phyloP scores from a whole-genome alignment of 1,140 invertebrate genomes.

The Choristoneura fumiferana region DNA sequence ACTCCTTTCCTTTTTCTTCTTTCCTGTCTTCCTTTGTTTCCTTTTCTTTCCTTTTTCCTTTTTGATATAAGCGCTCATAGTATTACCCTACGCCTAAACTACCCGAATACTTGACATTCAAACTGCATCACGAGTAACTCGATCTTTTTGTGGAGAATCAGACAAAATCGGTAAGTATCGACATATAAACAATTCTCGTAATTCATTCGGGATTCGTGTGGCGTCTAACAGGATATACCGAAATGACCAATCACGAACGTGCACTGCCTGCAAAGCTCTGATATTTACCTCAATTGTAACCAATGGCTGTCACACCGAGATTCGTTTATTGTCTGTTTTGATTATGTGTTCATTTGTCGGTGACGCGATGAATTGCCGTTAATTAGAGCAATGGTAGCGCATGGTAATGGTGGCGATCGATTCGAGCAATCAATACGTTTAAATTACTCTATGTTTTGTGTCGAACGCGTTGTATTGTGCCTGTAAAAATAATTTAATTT shows the following conservation, averaged over 20 bases:
- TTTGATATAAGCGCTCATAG: too few species aligned
- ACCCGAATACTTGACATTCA: not conserved
- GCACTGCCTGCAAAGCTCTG: constrained; percentile 40
- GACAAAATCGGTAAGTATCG: constrained; percentile 38
- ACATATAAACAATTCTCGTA: constrained; percentile 55
- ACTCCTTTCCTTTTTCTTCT: too few species aligned
- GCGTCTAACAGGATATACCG: constrained; percentile 65
- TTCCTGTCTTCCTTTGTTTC: too few species aligned
- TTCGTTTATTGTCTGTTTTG: not conserved
- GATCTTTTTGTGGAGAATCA: constrained; percentile 30
- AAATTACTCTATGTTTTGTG: not conserved
- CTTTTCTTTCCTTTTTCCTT: too few species aligned
- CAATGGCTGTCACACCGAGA: constrained; percentile 35
- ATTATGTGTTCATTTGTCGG: not conserved
- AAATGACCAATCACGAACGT: constrained; percentile 71
- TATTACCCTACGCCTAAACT: not conserved
- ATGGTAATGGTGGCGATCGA: not conserved
- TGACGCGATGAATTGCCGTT: too few species aligned
- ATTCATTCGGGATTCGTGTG: constrained; percentile 55
- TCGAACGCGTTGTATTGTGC: not conserved
- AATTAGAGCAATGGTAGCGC: too few species aligned
- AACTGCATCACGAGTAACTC: constrained; percentile 21
- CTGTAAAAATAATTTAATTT: constrained; percentile 21
- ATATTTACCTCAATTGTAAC: constrained; percentile 40
- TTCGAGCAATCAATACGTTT: too few species aligned